phyloP scores from a whole-genome alignment of 2,888 invertebrate species.

The Cataglyphis albicans region DNA sequence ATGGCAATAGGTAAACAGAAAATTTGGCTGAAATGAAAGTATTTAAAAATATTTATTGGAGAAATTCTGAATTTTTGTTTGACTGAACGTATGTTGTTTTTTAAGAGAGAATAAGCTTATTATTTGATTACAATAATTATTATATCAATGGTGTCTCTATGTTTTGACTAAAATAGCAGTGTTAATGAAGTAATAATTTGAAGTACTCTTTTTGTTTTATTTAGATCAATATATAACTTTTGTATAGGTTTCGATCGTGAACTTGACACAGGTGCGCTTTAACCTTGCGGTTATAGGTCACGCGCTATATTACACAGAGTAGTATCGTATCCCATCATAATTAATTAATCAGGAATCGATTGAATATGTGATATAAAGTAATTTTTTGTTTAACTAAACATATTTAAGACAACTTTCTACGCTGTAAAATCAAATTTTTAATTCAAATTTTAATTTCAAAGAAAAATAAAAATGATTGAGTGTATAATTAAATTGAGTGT shows the following conservation, averaged over 20 bases:
- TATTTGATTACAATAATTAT: neutral
- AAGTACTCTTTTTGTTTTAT: conserved; percentile 38
- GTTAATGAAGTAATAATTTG: neutral
- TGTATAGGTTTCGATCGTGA: conserved; percentile 9
- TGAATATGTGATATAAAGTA: neutral
- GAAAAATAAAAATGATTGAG: neutral
- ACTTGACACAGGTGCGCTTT: conserved; percentile 43
- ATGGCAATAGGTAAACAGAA: neutral
- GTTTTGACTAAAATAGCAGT: neutral
- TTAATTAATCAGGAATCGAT: conserved; percentile 23
- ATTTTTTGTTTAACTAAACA: conserved; percentile 18
- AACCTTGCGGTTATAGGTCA: conserved; percentile 37
- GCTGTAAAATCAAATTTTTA: neutral
- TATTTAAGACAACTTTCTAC: neutral
- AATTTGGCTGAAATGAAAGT: neutral
- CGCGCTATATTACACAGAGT: conserved; percentile 16
- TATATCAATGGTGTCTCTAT: neutral
- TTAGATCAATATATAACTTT: conserved; percentile 47
- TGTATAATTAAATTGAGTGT: neutral
- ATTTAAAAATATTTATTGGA: neutral
- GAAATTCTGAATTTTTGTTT: neutral
- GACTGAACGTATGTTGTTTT: neutral
- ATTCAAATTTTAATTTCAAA: no score
- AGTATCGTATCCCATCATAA: neutral
- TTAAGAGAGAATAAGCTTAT: neutral